Evolutionary conservation across 2,797 vertebrate species (phyloP).

Genomic region (Aratinga solstitialis): DNA sequence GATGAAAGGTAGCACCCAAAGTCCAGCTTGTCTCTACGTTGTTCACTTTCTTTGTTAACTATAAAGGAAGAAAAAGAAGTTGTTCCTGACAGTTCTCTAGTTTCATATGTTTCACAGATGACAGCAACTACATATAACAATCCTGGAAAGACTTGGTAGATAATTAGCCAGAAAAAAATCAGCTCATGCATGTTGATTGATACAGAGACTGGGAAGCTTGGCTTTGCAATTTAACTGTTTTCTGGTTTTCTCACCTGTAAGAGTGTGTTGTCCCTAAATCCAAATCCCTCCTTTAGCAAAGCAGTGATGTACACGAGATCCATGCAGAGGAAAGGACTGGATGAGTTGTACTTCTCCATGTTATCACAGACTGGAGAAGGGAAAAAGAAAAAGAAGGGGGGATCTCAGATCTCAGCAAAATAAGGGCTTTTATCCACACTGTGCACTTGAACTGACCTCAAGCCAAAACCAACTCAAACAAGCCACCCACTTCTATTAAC

Average conservation of each 20-base stretch:
- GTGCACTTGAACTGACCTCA: background rate
- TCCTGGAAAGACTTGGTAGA: background rate
- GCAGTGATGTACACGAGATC: constrained; percentile 96
- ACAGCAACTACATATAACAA: background rate
- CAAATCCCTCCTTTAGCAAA: constrained; percentile 95
- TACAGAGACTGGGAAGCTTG: background rate
- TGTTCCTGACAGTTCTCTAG: background rate
- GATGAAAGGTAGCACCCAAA: constrained; percentile 92
- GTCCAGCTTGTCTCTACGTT: constrained; percentile 99
- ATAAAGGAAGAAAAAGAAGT: constrained; percentile 41
- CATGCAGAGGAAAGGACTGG: constrained; percentile 97
- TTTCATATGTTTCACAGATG: background rate
- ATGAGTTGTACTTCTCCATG: constrained; percentile 88
- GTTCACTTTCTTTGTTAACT: constrained; percentile 97
- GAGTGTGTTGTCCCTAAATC: constrained; percentile 90
- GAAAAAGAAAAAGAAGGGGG: background rate
- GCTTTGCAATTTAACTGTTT: background rate
- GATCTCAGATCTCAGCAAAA: background rate
- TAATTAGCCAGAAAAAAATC: background rate
- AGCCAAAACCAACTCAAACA: background rate
- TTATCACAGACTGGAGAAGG: constrained; percentile 89
- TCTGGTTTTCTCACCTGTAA: constrained; percentile 83
- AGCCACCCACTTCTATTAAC: background rate
- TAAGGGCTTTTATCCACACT: background rate
- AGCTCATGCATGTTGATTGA: background rate